phyloP scores from a whole-genome alignment of 1,140 invertebrate species.

The Calliphora vicina region DNA sequence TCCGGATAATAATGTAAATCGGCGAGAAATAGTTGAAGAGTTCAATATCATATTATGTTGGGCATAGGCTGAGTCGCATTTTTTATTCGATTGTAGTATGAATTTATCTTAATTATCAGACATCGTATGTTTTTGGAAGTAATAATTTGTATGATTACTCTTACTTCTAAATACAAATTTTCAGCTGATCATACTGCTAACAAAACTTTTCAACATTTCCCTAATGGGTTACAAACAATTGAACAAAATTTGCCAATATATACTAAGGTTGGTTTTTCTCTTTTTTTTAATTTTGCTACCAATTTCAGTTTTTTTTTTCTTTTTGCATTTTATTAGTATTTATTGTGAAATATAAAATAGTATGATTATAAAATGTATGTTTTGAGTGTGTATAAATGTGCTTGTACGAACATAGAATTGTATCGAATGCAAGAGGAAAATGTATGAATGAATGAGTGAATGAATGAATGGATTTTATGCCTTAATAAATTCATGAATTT shows the following conservation, averaged over 20 bases:
- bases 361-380: background rate
- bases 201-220: background rate
- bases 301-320: background rate
- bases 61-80: no score
- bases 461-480: background rate
- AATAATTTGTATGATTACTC: no score
- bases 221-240: background rate
- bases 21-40: no score
- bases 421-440: background rate
- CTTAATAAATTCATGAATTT: constrained; percentile 8
- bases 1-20: no score
- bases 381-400: background rate
- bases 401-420: background rate
- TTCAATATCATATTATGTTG: no score
- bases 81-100: no score
- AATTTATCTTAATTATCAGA: no score
- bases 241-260: background rate
- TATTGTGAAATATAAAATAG: background rate
- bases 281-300: background rate
- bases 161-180: no score
- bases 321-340: constrained; percentile 1
- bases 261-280: no score
- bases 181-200: no score
- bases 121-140: no score
- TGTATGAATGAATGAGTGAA: background rate